A percentile compares a stretch with the other conserved stretches of the same genome.
Evolutionary conservation across 2,797 vertebrate species (phyloP).

Genomic region (Poeciliopsis paucimaculata): DNA sequence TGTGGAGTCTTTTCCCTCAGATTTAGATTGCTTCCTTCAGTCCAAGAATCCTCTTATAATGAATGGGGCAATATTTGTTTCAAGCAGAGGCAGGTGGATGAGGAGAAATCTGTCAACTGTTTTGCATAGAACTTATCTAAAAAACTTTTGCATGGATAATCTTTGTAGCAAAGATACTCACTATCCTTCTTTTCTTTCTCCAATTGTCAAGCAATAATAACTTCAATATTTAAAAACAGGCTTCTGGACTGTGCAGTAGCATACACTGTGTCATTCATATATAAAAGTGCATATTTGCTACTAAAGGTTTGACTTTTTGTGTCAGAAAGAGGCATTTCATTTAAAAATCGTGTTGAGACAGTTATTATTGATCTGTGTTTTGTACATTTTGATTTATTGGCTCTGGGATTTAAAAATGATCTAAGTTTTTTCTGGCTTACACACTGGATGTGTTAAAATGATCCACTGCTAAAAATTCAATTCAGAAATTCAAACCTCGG

Average conservation of each 20-base stretch:
- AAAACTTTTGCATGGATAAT: not conserved
- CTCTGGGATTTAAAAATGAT: not conserved
- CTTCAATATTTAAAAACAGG: not conserved
- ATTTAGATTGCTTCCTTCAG: not conserved
- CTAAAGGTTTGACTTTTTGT: not conserved
- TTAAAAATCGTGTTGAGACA: not conserved
- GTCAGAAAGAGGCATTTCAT: not conserved
- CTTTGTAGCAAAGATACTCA: not conserved
- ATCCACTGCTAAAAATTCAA: not conserved
- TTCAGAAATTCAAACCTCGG: not conserved
- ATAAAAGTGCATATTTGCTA: not conserved
- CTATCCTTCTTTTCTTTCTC: not conserved
- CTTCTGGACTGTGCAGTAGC: not conserved
- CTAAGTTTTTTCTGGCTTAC: not conserved
- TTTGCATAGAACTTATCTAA: not conserved
- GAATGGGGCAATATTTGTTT: not conserved
- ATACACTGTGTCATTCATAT: not conserved
- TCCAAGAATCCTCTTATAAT: not conserved
- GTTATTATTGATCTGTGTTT: not conserved
- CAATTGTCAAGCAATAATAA: not conserved
- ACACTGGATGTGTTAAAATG: not conserved
- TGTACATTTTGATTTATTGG: not conserved
- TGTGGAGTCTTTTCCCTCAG: too few species aligned
- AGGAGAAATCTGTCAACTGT: not conserved
- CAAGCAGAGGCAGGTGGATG: not conserved